Percentiles rank a stretch among this genome's conserved stretches.
These are phyloP conservation scores for Aelia acuminata DNA, from an alignment of 2,888 invertebrate genomes.

Conservation along the genomic window DNA sequence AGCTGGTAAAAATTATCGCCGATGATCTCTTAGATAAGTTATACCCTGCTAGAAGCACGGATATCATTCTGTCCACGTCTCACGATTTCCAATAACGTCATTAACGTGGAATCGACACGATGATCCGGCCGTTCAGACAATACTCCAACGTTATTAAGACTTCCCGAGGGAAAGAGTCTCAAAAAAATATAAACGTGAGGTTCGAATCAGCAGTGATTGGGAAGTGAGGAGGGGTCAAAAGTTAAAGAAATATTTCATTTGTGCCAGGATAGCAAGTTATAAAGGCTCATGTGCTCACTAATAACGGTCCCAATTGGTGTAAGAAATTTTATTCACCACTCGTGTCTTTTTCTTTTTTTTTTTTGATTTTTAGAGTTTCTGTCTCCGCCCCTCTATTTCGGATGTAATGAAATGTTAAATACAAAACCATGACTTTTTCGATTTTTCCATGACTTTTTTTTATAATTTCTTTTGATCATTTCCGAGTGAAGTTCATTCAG, in stretches of 20 bases:
- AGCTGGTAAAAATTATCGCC: neutral
- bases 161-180: constrained; percentile 7
- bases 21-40: neutral
- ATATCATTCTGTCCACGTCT: neutral
- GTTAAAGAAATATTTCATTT: constrained; percentile 36
- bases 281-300: neutral
- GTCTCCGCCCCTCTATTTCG: too few species aligned
- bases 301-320: neutral
- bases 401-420: too few species aligned
- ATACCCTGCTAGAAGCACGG: neutral
- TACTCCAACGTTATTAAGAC: constrained; percentile 15
- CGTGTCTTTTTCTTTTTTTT: neutral
- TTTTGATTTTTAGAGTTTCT: too few species aligned
- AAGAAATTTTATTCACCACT: neutral
- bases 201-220: neutral
- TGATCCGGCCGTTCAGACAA: neutral
- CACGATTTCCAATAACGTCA: constrained; percentile 39
- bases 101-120: constrained; percentile 38
- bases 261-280: neutral
- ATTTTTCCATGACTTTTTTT: too few species aligned
- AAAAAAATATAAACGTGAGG: constrained; percentile 20
- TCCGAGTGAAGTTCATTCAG: too few species aligned
- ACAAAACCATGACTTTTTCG: too few species aligned
- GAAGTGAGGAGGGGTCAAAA: constrained; percentile 7
- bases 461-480: too few species aligned